A percentile compares a stretch with the other conserved stretches of the same genome.
These are phyloP conservation scores for Poecilobothrus nobilitatus DNA, from an alignment of 2,888 invertebrate genomes.

Conservation along the genomic window DNA sequence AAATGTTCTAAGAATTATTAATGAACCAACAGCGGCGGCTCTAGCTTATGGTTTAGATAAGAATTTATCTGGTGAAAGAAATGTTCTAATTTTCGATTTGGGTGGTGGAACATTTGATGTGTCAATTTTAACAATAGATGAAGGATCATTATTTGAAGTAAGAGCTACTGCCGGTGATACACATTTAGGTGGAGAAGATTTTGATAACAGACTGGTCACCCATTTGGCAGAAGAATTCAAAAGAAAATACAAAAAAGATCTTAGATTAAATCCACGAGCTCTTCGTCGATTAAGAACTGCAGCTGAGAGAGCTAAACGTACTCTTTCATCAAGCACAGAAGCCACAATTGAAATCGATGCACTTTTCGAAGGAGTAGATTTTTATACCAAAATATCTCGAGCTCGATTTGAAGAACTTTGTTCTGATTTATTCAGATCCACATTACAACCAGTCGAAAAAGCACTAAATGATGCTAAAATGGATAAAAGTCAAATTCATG, in stretches of 20 bases:
- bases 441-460: conserved; percentile 64
- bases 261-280: conserved; percentile 53
- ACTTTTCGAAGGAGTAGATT: conserved; percentile 59
- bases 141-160: conserved; percentile 57
- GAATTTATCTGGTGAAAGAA: conserved; percentile 55
- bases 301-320: conserved; percentile 64
- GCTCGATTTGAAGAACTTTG: conserved; percentile 65
- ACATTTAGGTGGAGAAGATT: conserved; percentile 61
- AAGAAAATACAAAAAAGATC: conserved; percentile 57
- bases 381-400: conserved; percentile 57
- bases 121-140: conserved; percentile 63
- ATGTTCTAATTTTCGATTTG: conserved; percentile 58
- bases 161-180: conserved; percentile 66
- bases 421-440: conserved; percentile 57
- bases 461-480: conserved; percentile 64
- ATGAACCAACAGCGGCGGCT: conserved; percentile 71
- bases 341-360: conserved; percentile 64
- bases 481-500: conserved; percentile 62
- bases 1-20: conserved; percentile 73
- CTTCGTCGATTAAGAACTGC: conserved; percentile 59
- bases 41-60: conserved; percentile 64
- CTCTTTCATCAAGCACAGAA: conserved; percentile 62
- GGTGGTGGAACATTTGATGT: conserved; percentile 58
- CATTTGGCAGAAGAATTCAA: conserved; percentile 53
- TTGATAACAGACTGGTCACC: conserved; percentile 50